Percentiles rank a stretch among this genome's conserved stretches.
These are phyloP conservation scores for Eupleurogrammus muticus DNA, from an alignment of 2,797 vertebrate genomes.

Conservation along the genomic window DNA sequence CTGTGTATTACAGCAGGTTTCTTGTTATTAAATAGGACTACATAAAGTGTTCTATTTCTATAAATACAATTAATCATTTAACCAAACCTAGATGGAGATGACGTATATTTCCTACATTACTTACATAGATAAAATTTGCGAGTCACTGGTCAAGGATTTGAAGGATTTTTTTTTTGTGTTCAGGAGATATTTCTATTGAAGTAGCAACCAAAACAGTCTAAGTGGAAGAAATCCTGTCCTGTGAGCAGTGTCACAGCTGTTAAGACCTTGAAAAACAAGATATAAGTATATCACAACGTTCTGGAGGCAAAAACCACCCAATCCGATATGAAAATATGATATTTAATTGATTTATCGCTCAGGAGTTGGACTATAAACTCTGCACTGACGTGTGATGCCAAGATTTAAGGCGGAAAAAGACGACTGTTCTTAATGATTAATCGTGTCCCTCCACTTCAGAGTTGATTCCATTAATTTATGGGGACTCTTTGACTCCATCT, in stretches of 20 bases:
- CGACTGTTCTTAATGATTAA: background rate
- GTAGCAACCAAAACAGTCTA: background rate
- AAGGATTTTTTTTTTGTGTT: background rate
- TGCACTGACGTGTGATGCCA: background rate
- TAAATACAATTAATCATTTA: no score
- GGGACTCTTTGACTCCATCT: no score
- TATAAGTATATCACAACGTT: background rate
- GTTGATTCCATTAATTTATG: background rate
- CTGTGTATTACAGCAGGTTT: no score
- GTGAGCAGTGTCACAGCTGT: background rate
- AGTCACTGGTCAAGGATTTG: background rate
- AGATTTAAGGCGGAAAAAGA: constrained; percentile 1
- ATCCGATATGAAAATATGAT: background rate
- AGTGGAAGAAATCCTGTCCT: no score
- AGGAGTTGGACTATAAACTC: background rate
- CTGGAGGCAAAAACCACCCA: background rate
- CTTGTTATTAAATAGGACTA: no score
- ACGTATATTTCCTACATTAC: background rate
- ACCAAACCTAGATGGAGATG: no score
- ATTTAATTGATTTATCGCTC: background rate
- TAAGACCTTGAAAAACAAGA: background rate
- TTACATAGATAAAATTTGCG: background rate
- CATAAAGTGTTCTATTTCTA: no score
- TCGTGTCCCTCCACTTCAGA: background rate
- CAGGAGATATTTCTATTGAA: no score